Conservation (phyloP, 1,140 invertebrate species). For the Lethrus apterus region DNA sequence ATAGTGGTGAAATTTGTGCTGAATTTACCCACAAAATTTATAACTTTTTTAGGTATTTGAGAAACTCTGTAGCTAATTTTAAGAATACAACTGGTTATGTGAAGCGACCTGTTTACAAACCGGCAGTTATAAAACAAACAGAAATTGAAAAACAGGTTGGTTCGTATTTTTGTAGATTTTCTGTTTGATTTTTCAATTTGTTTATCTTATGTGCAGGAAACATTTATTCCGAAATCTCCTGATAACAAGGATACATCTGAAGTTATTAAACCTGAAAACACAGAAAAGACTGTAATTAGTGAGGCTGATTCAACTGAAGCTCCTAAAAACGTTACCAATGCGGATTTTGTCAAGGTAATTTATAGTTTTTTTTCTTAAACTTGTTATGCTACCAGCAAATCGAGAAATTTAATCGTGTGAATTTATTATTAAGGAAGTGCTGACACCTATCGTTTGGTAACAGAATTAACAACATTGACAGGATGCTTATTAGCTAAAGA, state of each 20-base stretch:
- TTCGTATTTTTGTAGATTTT: not conserved
- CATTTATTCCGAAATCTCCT: not conserved
- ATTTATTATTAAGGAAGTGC: not conserved
- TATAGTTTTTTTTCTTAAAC: not conserved
- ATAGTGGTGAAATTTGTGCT: not conserved
- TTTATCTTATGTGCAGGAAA: not conserved
- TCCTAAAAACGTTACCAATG: slow-evolving; percentile 23
- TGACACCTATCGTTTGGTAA: too few species aligned
- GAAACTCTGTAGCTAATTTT: slow-evolving; percentile 81
- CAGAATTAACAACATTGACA: not conserved
- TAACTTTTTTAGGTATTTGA: slow-evolving; percentile 57
- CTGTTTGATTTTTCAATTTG: too few species aligned
- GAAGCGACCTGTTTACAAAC: slow-evolving; percentile 33
- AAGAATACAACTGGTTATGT: slow-evolving; percentile 84
- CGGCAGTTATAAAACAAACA: not conserved
- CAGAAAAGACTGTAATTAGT: slow-evolving; percentile 40
- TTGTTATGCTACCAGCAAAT: too few species aligned
- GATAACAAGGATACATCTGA: too few species aligned
- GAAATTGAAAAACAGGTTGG: slow-evolving; percentile 11
- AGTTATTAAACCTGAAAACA: slow-evolving; percentile 29
- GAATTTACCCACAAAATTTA: too few species aligned
- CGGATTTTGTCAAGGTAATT: slow-evolving; percentile 11
- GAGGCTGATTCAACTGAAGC: slow-evolving; percentile 40
- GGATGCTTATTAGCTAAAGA: too few species aligned
- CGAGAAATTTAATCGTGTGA: too few species aligned